Evolutionary conservation across 2,888 invertebrate species (phyloP).

Genomic region (Hirtodrosophila trivittata): DNA sequence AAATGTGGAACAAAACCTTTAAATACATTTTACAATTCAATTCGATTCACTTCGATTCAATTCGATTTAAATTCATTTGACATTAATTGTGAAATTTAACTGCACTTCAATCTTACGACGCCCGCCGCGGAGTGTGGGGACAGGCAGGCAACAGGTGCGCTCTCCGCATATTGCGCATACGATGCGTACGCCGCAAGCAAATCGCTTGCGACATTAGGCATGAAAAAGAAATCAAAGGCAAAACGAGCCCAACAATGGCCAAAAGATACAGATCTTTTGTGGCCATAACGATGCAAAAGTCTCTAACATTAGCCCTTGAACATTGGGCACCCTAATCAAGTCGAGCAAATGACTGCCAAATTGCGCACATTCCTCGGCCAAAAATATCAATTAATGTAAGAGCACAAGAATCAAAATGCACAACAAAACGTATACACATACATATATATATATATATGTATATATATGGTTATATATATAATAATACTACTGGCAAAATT

Average conservation of each 20-base stretch:
- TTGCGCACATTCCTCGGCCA: conserved; percentile 25
- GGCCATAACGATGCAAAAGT: conserved; percentile 28
- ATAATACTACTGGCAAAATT: conserved; percentile 19
- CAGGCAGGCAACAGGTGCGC: too few species aligned
- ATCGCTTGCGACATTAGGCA: conserved; percentile 18
- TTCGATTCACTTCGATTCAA: conserved; percentile 18
- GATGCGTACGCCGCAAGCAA: conserved; percentile 3
- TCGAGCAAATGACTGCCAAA: conserved; percentile 31
- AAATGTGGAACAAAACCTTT: neutral
- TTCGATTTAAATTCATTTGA: conserved; percentile 24
- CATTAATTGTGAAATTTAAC: conserved; percentile 13
- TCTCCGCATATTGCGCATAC: conserved; percentile 28
- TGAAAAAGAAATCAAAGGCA: too few species aligned
- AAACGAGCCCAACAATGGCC: conserved; percentile 4
- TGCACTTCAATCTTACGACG: neutral
- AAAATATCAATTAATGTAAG: conserved; percentile 53
- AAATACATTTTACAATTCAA: conserved; percentile 8
- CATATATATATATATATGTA: neutral
- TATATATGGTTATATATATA: neutral
- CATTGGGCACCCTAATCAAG: conserved; percentile 8
- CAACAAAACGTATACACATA: neutral
- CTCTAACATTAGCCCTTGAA: conserved; percentile 5
- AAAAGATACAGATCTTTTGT: conserved; percentile 20
- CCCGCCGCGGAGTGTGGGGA: too few species aligned
- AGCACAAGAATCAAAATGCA: conserved; percentile 21